Evolutionary conservation across 2,888 invertebrate species (phyloP), one percentile per base, ranked within the genome.

Genomic region (Lochmaea capreae): DNA sequence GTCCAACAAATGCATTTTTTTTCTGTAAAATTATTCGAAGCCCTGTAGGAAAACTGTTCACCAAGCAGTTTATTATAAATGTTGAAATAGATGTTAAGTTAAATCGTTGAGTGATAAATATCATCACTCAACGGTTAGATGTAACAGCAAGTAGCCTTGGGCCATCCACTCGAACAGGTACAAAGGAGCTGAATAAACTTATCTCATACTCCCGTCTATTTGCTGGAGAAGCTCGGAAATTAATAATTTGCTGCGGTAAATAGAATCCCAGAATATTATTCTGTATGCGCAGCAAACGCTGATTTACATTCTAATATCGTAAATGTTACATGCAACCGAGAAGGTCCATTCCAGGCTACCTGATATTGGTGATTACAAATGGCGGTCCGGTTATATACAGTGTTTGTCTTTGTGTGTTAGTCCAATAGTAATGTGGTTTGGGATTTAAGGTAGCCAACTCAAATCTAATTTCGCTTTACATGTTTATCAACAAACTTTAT

Each of bases 131-230:
- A n/a, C n/a, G n/a, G n/a, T n/a, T 71, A 49, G 39, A 65, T 54
- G 62, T 67, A 71, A 65, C 57, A 59, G 71, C 59, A 71, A 62
- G 61, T 77, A 76, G 71, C 77, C 73, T 52, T 16, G 43, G 73
- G 77, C 73, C 65, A 75, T 75, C 63, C 66, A 67, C 49, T 67
- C 70, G 67, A 72, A 73, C 72, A 73, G 71, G 73, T 75, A 78
- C 66, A 78, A 76, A 78, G 76, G 75, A 74, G 61, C 65, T 54
- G 75, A 77, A 78, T 74, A 79, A 80, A 80, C 80, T 79, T 79
- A 79, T 80, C 79, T 79, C 76, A 76, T 76, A 78, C 72, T 62
- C 77, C n/a, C 65, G 78, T 79, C 80, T 79, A 78, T 78, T 78
- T 78, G 73, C 72, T 62, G 63, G 72, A 77, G 76, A 76, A 77